Conservation (phyloP, 1,140 invertebrate genomes). For the Batillaria attramentaria region DNA sequence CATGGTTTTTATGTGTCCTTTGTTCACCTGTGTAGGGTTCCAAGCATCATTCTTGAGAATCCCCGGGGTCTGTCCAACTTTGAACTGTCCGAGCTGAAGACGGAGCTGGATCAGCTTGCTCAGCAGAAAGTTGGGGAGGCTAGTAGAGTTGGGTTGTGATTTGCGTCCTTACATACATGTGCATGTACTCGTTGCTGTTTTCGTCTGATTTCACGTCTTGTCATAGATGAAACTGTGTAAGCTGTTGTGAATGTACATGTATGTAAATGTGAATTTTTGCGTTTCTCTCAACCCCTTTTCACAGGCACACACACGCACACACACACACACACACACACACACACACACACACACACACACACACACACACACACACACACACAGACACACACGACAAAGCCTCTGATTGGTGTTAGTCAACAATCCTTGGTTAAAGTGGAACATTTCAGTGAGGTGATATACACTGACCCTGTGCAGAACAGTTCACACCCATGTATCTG, state of each 20-base stretch:
- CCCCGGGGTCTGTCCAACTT: slow-evolving; percentile 80
- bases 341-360: background rate
- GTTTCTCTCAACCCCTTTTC: no score
- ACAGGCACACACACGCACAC: background rate
- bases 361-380: background rate
- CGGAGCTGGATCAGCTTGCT: slow-evolving; percentile 76
- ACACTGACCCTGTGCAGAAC: no score
- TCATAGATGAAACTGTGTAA: no score
- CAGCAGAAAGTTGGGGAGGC: slow-evolving; percentile 79
- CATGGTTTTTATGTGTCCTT: slow-evolving; percentile 3
- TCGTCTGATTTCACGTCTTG: no score
- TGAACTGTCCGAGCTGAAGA: slow-evolving; percentile 75
- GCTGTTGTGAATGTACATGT: no score
- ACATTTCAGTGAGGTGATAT: no score
- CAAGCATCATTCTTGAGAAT: slow-evolving; percentile 78
- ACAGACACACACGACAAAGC: background rate
- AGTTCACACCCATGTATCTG: background rate
- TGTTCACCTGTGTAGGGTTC: slow-evolving; percentile 72
- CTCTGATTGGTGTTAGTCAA: background rate
- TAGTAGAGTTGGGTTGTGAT: no score
- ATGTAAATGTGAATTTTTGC: no score
- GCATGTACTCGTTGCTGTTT: no score
- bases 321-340: background rate
- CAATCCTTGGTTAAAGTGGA: no score
- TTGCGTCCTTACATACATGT: no score